phyloP scores from a whole-genome alignment of 2,113 vertebrate species.

The Nycticryphes semicollaris region DNA sequence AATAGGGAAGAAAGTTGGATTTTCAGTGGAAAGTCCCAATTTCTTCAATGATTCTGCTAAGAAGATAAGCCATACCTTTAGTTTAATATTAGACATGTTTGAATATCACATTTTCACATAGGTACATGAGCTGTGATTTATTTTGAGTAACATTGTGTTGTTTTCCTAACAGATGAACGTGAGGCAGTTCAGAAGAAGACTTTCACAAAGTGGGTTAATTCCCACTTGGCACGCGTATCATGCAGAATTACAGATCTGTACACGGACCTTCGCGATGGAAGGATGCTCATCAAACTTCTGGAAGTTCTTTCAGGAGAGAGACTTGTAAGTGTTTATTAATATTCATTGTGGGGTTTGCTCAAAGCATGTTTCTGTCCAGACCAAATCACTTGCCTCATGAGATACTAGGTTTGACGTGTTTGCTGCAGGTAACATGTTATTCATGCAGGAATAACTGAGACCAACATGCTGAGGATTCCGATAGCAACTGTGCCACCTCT shows the following conservation, averaged over 20 bases:
- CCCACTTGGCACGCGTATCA: conserved; percentile 91
- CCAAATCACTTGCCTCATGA: background rate
- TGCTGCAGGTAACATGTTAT: background rate
- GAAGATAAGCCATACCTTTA: background rate
- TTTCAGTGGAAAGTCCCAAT: background rate
- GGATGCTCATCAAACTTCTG: conserved; percentile 95
- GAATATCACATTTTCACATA: background rate
- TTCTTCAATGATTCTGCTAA: background rate
- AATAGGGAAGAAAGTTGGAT: background rate
- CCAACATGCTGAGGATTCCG: background rate
- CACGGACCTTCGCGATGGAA: conserved; percentile 91
- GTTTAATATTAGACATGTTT: background rate
- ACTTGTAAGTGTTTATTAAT: conserved; percentile 78
- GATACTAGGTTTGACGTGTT: background rate
- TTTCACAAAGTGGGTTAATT: conserved; percentile 97
- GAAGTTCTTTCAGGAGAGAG: conserved; percentile 93
- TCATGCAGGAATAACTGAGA: background rate
- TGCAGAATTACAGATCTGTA: conserved; percentile 94
- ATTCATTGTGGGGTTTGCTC: background rate
- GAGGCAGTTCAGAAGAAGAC: conserved; percentile 98
- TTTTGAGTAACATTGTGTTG: background rate
- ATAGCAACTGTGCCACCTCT: background rate
- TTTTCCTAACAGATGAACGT: conserved; percentile 84
- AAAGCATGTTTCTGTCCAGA: background rate
- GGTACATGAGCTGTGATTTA: background rate